Evolutionary conservation across 2,888 invertebrate species (phyloP).

Genomic region (Ctena decussata): DNA sequence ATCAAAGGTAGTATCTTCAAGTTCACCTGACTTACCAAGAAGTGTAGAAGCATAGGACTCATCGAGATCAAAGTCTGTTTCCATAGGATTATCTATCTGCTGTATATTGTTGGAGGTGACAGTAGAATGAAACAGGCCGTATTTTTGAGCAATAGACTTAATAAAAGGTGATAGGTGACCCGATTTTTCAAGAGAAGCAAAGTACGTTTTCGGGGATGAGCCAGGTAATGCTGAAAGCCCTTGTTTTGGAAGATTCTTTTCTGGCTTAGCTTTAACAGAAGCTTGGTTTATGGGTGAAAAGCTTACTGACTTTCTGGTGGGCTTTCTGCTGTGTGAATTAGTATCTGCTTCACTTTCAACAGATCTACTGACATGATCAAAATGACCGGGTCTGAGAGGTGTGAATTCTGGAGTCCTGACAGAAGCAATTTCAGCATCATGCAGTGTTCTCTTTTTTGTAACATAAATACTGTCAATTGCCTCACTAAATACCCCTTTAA

Average conservation of each 20-base stretch:
- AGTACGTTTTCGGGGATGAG: conserved; percentile 38
- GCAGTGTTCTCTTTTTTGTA: conserved; percentile 49
- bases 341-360: neutral
- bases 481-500: conserved; percentile 28
- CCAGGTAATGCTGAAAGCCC: neutral
- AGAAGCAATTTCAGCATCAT: conserved; percentile 14
- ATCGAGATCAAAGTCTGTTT: neutral
- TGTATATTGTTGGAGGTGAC: neutral
- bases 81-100: neutral
- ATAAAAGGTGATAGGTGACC: conserved; percentile 72
- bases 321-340: neutral
- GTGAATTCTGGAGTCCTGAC: conserved; percentile 14
- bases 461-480: conserved; percentile 60
- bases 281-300: neutral
- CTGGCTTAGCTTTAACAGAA: neutral
- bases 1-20: neutral
- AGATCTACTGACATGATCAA: neutral
- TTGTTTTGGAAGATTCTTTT: neutral
- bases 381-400: neutral
- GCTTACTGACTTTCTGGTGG: neutral
- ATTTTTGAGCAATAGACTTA: conserved; percentile 66
- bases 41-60: conserved; percentile 2
- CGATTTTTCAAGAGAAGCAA: conserved; percentile 62
- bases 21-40: neutral
- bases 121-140: conserved; percentile 53